Base-by-base conservation (phyloP, 2,888 invertebrate genomes). In the Clusia tigrina region DNA sequence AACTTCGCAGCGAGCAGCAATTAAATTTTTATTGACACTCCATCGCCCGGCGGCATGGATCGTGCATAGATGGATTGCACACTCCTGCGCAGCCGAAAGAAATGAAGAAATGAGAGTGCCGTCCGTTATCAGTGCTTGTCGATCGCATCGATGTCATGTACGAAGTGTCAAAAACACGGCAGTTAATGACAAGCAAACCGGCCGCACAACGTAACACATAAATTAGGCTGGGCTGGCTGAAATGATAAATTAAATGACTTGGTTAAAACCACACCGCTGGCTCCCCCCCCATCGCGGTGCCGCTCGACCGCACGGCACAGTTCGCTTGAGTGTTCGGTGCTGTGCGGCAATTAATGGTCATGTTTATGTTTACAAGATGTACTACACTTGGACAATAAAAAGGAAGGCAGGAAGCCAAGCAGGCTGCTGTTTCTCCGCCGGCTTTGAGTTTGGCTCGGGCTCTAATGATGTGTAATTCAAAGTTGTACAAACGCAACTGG, bases 351-450 rank as follows among this genome's bases (percentile, higher is more conserved):
- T 74, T 72, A 71, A 69, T 71, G 68, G 53, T 67, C 71, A 75
- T 67, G 62, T 72, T 72, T 62, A 68, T 76, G 78, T 77, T 77
- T 75, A 72, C 76, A 74, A 69, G 67, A 71, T 76, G 77, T 74
- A 73, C 67, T 60, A 56, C 74, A 75, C 70, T 68, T 67, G 67
- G 69, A 74, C 73, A 69, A 71, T 74, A 71, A n/a, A 72, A 71
- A 69, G 74, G 71, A 67, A 54, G 56, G 67, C 65, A 76, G 67
- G 68, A 58, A 37, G 56, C 60, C 58, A 60, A 64, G 42, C 67
- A 46, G n/a, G 24, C 25, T 37, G 59, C 59, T 18, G 24, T 15
- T 48, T 54, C n/a, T n/a, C n/a, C n/a, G n/a, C n/a, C n/a, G n/a
- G n/a, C n/a, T n/a, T n/a, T n/a, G n/a, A n/a, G n/a, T n/a, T n/a